phyloP scores from a whole-genome alignment of 2,113 vertebrate species.

The Empidonax alnorum region DNA sequence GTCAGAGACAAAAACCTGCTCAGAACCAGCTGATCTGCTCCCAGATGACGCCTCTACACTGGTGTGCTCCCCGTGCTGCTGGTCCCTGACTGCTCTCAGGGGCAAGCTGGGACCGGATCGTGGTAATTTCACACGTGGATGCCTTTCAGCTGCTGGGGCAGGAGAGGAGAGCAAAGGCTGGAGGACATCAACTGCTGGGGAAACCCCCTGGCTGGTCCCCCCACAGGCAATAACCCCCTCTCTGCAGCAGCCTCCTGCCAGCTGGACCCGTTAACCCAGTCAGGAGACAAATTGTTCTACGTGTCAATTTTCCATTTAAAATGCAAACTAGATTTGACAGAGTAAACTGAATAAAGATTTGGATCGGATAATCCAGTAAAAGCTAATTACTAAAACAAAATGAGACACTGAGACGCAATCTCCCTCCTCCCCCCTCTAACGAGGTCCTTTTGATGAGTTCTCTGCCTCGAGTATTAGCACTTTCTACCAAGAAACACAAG shows the following conservation, averaged over 20 bases:
- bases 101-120: fast-evolving
- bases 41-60: fast-evolving
- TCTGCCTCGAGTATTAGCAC: constrained; percentile 69
- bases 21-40: not conserved
- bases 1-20: fast-evolving
- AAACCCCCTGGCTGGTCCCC: fast-evolving
- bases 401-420: constrained; percentile 71
- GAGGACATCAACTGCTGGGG: not conserved
- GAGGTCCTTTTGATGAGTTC: constrained; percentile 72
- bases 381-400: constrained; percentile 83
- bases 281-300: constrained; percentile 80
- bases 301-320: constrained; percentile 86
- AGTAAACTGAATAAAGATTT: constrained; percentile 81
- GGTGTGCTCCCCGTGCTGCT: fast-evolving
- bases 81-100: not conserved
- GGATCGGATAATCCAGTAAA: constrained; percentile 84
- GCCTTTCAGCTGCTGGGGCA: not conserved
- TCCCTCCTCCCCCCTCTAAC: constrained; percentile 61
- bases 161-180: not conserved
- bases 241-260: not conserved
- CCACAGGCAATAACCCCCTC: fast-evolving
- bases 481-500: constrained; percentile 73
- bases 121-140: not conserved
- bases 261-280: constrained; percentile 65
- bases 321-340: constrained; percentile 86